Evolutionary conservation across 2,797 vertebrate genomes (phyloP).

Genomic region (Hapalemur alaotrensis): DNA sequence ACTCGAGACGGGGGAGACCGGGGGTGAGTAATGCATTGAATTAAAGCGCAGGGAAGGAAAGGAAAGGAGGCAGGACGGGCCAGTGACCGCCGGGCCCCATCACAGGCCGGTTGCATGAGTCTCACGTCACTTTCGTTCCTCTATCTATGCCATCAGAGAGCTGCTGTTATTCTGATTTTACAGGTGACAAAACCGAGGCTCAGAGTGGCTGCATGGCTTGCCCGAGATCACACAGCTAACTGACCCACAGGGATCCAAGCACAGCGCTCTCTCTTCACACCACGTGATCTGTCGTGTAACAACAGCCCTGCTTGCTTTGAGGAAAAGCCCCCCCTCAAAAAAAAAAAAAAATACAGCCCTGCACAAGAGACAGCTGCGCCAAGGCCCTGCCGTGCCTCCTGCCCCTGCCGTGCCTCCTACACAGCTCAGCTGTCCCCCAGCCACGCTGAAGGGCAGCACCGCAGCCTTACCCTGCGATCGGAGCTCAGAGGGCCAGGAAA

Average conservation of each 20-base stretch:
- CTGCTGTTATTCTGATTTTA: background rate
- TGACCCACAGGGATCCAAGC: background rate
- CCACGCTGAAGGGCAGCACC: fast-evolving
- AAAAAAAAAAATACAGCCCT: background rate
- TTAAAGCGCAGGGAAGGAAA: background rate
- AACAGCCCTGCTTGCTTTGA: background rate
- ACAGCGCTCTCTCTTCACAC: background rate
- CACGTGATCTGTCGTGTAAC: fast-evolving
- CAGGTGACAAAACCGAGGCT: background rate
- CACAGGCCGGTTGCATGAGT: fast-evolving
- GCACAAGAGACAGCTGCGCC: background rate
- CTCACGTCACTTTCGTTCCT: background rate
- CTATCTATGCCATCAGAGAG: too few relatives aligned
- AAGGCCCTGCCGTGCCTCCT: fast-evolving
- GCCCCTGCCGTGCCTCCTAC: fast-evolving
- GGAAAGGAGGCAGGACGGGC: background rate
- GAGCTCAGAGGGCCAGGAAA: background rate
- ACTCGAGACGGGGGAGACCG: background rate
- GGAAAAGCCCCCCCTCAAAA: too few relatives aligned
- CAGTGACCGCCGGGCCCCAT: too few relatives aligned
- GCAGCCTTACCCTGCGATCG: fast-evolving
- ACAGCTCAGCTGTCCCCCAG: background rate
- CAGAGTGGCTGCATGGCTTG: background rate
- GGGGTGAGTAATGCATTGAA: background rate
- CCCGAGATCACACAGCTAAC: background rate